Evolutionary conservation across 2,113 vertebrate genomes (phyloP), one percentile per base, ranked within the genome.

Genomic region (Serilophus lunatus): DNA sequence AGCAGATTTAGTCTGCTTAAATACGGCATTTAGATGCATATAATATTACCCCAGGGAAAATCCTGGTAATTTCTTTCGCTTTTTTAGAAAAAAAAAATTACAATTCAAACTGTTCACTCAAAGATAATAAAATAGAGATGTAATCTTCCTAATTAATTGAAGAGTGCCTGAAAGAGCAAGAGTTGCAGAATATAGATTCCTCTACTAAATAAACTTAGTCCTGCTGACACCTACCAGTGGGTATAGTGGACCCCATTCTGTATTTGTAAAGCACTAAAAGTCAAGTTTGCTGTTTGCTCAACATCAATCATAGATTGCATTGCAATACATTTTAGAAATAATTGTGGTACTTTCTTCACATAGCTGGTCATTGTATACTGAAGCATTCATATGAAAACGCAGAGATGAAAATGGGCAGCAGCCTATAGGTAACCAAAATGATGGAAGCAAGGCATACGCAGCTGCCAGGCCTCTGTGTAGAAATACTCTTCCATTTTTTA

Each of bases 181-280:
- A 25, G 12, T 10, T 86, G 51, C 10, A 65, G 36, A 57, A 28
- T 11, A 66, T 7, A 24, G 10, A 35, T 57, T 74, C 10, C 40
- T 64, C 11, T 82, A 16, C 10, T 38, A 49, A 77, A 56, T 42
- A 53, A 86, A 42, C 20, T 33, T 69, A 7, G 17, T 40, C 50
- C 22, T 33, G 14, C 40, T 40, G 28, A 5, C 59, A 53, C 3
- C 23, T n/a, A 66, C 16, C 5, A 35, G 9, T 0, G 1, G 5
- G 4, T 80, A 11, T 50, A 69, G 64, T 15, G 31, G n/a, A 49
- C 3, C 6, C 16, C 4, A 5, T 53, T 87, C 23, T 59, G 18
- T 28, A 13, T 70, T 85, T 82, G 47, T 23, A 28, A 13, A 72
- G 19, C 28, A 80, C 18, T 53, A 76, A 51, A 31, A 18, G 75